phyloP scores from a whole-genome alignment of 2,888 invertebrate species.

The Mythimna pallens region DNA sequence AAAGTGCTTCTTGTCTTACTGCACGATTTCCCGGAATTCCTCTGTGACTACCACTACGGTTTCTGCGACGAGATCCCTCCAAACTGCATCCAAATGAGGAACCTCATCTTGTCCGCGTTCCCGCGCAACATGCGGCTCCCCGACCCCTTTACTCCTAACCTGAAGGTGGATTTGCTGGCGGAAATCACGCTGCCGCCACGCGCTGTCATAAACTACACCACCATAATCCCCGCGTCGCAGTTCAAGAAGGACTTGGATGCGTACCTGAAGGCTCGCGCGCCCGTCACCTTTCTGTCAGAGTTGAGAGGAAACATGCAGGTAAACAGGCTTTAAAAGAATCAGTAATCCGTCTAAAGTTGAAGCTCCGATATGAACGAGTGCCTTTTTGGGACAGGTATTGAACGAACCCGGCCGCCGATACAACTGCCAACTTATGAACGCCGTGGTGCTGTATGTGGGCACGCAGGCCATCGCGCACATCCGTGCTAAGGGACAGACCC shows the following conservation, averaged over 20 bases:
- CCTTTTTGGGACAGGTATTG: constrained; percentile 85
- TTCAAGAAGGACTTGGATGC: constrained; percentile 99
- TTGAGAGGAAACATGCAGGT: constrained; percentile 97
- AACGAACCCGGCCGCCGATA: constrained; percentile 97
- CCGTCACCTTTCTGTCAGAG: constrained; percentile 98
- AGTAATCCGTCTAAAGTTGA: neutral
- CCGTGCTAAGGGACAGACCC: constrained; percentile 96
- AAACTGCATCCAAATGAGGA: constrained; percentile 99
- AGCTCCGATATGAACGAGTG: neutral
- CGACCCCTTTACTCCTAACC: constrained; percentile 99
- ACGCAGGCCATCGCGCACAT: constrained; percentile 98
- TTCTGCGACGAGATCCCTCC: constrained; percentile 99
- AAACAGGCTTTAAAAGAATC: constrained; percentile 31
- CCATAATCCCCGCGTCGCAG: constrained; percentile 95
- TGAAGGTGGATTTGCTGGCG: constrained; percentile 97
- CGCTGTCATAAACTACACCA: constrained; percentile 96
- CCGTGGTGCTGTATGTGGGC: constrained; percentile 99
- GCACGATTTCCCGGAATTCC: constrained; percentile 99
- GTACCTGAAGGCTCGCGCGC: constrained; percentile 97
- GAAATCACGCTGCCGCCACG: constrained; percentile 97
- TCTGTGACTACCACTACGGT: constrained; percentile 99
- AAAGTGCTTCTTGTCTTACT: constrained; percentile 98
- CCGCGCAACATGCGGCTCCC: constrained; percentile 99
- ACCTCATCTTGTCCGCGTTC: constrained; percentile 99
- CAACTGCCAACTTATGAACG: constrained; percentile 99